phyloP scores from a whole-genome alignment of 2,113 vertebrate species.

The Brachyistius frenatus region DNA sequence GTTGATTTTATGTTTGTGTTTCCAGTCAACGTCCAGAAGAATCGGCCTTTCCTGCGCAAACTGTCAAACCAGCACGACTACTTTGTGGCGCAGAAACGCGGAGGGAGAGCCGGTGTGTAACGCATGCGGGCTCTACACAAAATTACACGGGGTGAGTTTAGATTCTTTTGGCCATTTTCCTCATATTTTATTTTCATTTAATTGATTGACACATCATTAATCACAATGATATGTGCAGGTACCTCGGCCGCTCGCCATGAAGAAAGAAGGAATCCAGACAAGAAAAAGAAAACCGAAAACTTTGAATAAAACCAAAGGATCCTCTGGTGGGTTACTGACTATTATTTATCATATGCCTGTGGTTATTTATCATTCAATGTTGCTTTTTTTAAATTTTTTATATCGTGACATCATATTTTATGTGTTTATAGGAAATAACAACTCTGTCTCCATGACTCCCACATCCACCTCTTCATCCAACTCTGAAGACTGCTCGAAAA shows the following conservation, averaged over 20 bases:
- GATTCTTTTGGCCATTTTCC: neutral
- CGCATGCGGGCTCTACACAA: conserved; percentile 98
- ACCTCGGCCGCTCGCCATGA: conserved; percentile 97
- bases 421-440: conserved; percentile 87
- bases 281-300: conserved; percentile 99
- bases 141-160: conserved; percentile 92
- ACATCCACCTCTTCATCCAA: conserved; percentile 97
- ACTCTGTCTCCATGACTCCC: conserved; percentile 96
- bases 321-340: conserved; percentile 86
- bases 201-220: neutral
- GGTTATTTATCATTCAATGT: neutral
- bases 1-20: conserved; percentile 9
- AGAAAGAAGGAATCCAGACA: conserved; percentile 99
- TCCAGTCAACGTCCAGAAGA: conserved; percentile 93
- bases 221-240: conserved; percentile 83
- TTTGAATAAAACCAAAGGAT: conserved; percentile 93
- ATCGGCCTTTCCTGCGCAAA: conserved; percentile 97
- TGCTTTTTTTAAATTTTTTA: neutral
- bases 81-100: conserved; percentile 97
- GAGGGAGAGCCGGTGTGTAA: conserved; percentile 99
- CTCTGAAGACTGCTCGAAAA: conserved; percentile 96
- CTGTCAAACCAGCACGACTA: conserved; percentile 97
- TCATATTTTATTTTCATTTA: rapidly evolving
- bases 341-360: neutral
- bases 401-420: neutral